Base-by-base conservation (phyloP, 1,140 invertebrate species). In the Melipona quadrifasciata region DNA sequence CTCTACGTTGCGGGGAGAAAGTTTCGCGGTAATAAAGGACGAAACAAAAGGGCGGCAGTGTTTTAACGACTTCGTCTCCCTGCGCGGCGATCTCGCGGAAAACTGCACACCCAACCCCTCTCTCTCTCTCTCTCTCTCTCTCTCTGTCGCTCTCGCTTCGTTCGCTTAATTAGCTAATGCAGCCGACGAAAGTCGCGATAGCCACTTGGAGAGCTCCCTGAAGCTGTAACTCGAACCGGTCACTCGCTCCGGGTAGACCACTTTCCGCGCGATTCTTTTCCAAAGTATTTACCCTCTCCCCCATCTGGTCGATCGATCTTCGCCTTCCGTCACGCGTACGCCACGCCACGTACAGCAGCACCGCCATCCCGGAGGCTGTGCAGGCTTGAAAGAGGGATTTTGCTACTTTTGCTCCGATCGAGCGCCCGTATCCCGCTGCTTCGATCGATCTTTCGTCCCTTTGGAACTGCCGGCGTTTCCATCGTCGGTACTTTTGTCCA, bases 61-160 rank as follows among this genome's bases (percentile, higher is more conserved):
- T 51, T 74, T 61, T 21, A 74, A 74, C 16, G 70, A 81, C 31
- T 80, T 80, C 76, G 55, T 78, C 76, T 34, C 27, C 64, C 61
- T 34, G 47, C 21, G 11, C 64, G 76, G 64, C 76, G 76, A 78
- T 78, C 78, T 58, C 31, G 78, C 10, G 47, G 58, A 21, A 16
- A 75, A 74, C 61, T 61, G 77, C 77, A 19, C 61, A 27, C 61
- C 39, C 8, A 39, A 39, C 11, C 27, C 6, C 17, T 24, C 34
- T 21, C 27, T 53, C n/a, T 21, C 12, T 27, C 8, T 53, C 17
- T 10, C 70, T 3, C 58, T 8, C 17, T 16, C 14, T 11, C 27
- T 24, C 34, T 27, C 12, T 27, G 2, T 53, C 17, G 8, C 70
- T 67, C 31, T 34, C 19, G 14, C 17, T 21, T 27, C 24, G 14